Evolutionary conservation across 2,888 invertebrate species (phyloP).

Genomic region (Eurytoma californica): DNA sequence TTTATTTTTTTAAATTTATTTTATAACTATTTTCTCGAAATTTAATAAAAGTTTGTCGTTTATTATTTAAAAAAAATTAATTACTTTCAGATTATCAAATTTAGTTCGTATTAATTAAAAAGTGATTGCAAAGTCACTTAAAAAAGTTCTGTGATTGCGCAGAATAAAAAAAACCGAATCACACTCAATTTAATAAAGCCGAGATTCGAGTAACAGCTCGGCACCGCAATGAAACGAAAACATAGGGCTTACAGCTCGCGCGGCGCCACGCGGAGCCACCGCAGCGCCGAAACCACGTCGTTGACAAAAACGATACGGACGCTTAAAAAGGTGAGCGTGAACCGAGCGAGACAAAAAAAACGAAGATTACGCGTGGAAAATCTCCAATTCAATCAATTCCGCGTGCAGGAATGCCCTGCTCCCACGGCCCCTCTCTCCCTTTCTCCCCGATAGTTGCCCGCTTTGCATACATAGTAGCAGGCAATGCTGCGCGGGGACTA

Average conservation of each 20-base stretch:
- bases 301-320: background rate
- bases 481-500: background rate
- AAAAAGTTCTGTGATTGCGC: no score
- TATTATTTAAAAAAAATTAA: no score
- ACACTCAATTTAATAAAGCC: no score
- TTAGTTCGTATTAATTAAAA: no score
- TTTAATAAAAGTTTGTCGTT: no score
- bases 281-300: background rate
- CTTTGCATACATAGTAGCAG: constrained; percentile 46
- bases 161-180: no score
- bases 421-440: background rate
- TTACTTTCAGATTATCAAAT: no score
- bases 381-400: constrained; percentile 39
- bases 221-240: background rate
- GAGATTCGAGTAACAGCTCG: no score
- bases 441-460: background rate
- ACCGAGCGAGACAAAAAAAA: background rate
- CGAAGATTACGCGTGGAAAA: background rate
- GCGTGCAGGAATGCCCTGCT: background rate
- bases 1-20: no score
- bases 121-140: no score
- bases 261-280: background rate
- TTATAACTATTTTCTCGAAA: no score
- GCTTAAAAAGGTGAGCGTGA: background rate
- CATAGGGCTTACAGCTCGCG: background rate